Base-by-base conservation (phyloP, 2,888 invertebrate species). In the Amphipyra berbera region DNA sequence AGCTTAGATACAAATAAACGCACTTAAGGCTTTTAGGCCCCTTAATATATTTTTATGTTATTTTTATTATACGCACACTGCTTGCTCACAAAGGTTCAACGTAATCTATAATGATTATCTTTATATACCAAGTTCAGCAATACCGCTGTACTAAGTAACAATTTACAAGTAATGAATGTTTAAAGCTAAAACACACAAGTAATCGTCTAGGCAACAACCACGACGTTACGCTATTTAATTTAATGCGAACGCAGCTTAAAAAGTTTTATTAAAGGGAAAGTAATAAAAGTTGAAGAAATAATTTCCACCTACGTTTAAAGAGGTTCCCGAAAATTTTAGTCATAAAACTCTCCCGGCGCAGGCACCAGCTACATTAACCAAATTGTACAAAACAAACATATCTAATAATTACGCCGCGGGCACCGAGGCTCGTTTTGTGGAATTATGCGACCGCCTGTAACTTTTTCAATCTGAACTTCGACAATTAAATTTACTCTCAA, bases 401-500 rank as follows among this genome's bases (percentile, higher is more conserved):
- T 90, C 89, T 90, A 90, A 91, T 90, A 91, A 92, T 91, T 90
- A 90, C 84, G 86, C 84, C 82, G 76, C 79, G 81, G 83, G 87
- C 84, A 82, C 83, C 80, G 82, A 82, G 83, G 76, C 86, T 82
- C 88, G 88, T 87, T 90, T 84, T 84, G 87, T 84, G 82, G 85
- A 92, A 91, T 91, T 92, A 92, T 89, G 89, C 88, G 89, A 88
- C 91, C 90, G 86, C 86, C 83, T 78, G 79, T 89, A 94, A 94
- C 94, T 94, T 94, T 94, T 94, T 94, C 92, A 94, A 94, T 94
- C 90, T 88, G 85, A 94, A 94, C 93, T 94, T 93, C 87, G 86
- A 90, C 93, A 94, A 94, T 93, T 93, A 93, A 93, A 93, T 94
- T 91, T 91, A 90, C 88, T 89, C 84, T 79, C 82, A 87, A 88